Evolutionary conservation across 2,888 invertebrate species (phyloP).

Genomic region (Sphaerophoria rueppellii): DNA sequence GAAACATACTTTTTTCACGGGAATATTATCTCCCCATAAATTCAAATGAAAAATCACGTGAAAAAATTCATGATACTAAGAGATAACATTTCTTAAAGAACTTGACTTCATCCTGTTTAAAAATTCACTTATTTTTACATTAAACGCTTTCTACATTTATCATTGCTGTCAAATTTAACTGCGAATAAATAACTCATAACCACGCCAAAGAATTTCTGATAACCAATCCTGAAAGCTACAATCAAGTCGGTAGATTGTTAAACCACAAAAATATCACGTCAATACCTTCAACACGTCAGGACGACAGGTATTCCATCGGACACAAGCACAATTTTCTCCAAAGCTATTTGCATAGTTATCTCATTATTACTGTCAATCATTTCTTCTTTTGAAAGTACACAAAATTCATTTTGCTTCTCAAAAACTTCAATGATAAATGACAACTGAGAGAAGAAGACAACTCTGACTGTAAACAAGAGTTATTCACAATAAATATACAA

Average conservation of each 20-base stretch:
- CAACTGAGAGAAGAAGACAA: conserved; percentile 1
- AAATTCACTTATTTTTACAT: too few relatives aligned
- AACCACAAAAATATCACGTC: neutral
- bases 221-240: neutral
- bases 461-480: conserved; percentile 10
- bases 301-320: neutral
- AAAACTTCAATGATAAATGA: conserved; percentile 12
- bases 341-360: conserved; percentile 14
- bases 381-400: neutral
- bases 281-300: neutral
- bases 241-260: neutral
- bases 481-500: conserved; percentile 15
- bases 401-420: neutral
- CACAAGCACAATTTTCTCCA: neutral
- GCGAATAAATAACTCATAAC: conserved; percentile 14
- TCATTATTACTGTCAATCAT: conserved; percentile 21
- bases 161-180: conserved; percentile 5
- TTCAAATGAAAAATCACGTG: too few relatives aligned
- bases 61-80: too few relatives aligned
- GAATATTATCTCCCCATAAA: too few relatives aligned
- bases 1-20: too few relatives aligned
- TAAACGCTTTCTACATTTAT: neutral
- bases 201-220: neutral
- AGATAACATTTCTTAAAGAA: too few relatives aligned
- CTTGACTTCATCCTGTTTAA: too few relatives aligned